Evolutionary conservation across 2,113 vertebrate genomes (phyloP).

Genomic region (Gulo gulo): DNA sequence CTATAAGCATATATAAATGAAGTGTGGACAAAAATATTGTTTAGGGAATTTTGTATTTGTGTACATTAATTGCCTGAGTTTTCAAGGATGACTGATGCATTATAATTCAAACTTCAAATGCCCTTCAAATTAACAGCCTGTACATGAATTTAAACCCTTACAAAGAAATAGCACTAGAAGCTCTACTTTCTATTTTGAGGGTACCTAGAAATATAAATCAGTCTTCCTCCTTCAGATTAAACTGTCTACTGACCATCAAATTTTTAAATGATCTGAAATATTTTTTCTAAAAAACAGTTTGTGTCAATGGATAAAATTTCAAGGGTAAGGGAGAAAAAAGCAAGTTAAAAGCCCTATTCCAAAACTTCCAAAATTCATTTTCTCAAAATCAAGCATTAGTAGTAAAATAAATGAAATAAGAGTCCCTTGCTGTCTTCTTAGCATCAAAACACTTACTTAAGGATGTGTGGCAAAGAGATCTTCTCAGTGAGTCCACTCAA

Average conservation of each 20-base stretch:
- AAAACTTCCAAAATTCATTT: background rate
- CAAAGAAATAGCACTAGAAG: constrained; percentile 16
- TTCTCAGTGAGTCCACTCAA: background rate
- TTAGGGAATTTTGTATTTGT: constrained; percentile 66
- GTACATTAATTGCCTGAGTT: constrained; percentile 28
- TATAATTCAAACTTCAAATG: constrained; percentile 48
- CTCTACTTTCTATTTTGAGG: background rate
- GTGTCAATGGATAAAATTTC: background rate
- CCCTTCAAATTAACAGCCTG: constrained; percentile 52
- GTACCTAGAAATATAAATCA: background rate
- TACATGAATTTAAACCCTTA: constrained; percentile 37
- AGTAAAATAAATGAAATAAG: constrained; percentile 15
- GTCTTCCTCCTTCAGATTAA: background rate
- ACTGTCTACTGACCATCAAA: background rate
- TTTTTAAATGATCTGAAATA: background rate
- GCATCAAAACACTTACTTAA: background rate
- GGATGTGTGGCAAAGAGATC: background rate
- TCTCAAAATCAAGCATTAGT: background rate
- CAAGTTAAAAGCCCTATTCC: background rate
- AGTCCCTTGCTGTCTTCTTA: background rate
- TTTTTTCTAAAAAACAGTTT: background rate
- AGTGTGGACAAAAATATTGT: constrained; percentile 68
- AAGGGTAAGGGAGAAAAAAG: background rate
- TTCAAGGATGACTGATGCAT: constrained; percentile 63
- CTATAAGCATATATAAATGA: constrained; percentile 69